A percentile compares a stretch with the other conserved stretches of the same genome.
Conservation (phyloP, 2,113 vertebrate genomes). For the Lepisosteus oculatus region DNA sequence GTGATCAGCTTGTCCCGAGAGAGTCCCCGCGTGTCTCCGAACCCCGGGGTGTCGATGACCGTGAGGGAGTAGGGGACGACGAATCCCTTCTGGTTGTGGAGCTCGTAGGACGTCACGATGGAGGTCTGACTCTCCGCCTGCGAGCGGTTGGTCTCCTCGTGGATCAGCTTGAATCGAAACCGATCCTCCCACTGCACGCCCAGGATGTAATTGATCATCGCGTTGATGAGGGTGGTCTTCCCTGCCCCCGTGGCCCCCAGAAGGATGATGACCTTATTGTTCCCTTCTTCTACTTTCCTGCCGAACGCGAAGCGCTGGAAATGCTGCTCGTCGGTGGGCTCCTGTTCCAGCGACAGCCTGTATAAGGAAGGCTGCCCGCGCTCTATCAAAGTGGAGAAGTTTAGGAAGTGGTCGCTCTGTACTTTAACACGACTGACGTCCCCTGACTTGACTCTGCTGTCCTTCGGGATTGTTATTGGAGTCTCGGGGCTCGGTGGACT, state of each 20-base stretch:
- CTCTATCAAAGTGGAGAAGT: slow-evolving; percentile 8
- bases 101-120: slow-evolving; percentile 2
- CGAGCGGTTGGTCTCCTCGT: slow-evolving; percentile 26
- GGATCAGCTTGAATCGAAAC: slow-evolving; percentile 32
- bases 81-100: slow-evolving; percentile 4
- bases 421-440: not conserved
- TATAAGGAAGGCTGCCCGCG: slow-evolving; percentile 23
- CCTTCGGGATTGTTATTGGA: slow-evolving; percentile 4
- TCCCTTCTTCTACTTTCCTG: slow-evolving; percentile 22
- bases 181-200: slow-evolving; percentile 17
- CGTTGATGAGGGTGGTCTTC: slow-evolving; percentile 39
- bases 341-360: not conserved
- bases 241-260: slow-evolving; percentile 35
- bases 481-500: slow-evolving; percentile 27
- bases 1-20: not conserved
- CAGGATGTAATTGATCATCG: not conserved
- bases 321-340: not conserved
- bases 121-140: not conserved
- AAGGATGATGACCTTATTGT: slow-evolving; percentile 34
- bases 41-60: not conserved
- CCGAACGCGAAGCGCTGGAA: slow-evolving; percentile 27
- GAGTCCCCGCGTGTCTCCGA: not conserved
- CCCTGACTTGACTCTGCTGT: not conserved
- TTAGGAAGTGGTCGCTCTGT: slow-evolving; percentile 21
- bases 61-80: not conserved